These are phyloP conservation scores for Tiphia femorata DNA, from an alignment of 2,888 invertebrate genomes.

Conservation along the genomic window DNA sequence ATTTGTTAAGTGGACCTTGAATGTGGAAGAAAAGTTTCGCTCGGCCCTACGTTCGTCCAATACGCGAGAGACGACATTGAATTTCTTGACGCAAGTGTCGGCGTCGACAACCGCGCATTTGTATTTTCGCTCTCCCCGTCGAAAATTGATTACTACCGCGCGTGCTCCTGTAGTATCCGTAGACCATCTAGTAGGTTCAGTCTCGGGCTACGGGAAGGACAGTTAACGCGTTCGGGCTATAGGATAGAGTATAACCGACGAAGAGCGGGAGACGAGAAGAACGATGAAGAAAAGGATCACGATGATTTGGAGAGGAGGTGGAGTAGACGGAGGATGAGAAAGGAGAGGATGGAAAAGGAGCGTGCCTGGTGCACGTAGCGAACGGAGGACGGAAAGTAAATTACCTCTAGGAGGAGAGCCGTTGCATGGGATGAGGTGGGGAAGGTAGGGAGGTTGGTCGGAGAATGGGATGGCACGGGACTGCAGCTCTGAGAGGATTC, in stretches of 20 bases:
- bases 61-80: too few species aligned
- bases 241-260: conserved; percentile 31
- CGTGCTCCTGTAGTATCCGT: too few species aligned
- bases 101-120: too few species aligned
- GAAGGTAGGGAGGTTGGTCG: conserved; percentile 22
- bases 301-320: conserved; percentile 25
- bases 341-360: conserved; percentile 25
- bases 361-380: conserved; percentile 36
- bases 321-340: conserved; percentile 21
- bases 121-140: too few species aligned
- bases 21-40: too few species aligned
- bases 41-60: too few species aligned
- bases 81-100: too few species aligned
- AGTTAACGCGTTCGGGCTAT: conserved; percentile 36
- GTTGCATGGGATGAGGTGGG: conserved; percentile 25
- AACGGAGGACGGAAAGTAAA: conserved; percentile 53
- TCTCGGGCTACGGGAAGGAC: not conserved
- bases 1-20: too few species aligned
- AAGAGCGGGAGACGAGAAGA: conserved; percentile 19
- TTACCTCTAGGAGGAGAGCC: conserved; percentile 54
- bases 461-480: conserved; percentile 39
- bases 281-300: conserved; percentile 20
- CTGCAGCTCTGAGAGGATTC: conserved; percentile 32
- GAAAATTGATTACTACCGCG: too few species aligned
- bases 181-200: not conserved